A percentile compares a stretch with the other conserved stretches of the same genome.
Evolutionary conservation across 2,888 invertebrate genomes (phyloP).

Genomic region (Watsonalla cultraria): DNA sequence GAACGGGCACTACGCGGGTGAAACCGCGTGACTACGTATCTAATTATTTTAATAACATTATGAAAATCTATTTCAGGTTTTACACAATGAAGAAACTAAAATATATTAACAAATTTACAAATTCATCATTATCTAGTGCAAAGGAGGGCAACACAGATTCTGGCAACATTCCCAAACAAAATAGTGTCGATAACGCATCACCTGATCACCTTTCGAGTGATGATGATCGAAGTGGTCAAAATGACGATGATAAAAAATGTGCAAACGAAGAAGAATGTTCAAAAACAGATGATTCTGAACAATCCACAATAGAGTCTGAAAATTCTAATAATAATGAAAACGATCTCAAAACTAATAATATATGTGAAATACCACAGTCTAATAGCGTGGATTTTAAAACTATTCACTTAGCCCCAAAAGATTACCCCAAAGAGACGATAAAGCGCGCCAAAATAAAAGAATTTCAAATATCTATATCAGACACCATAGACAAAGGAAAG

Average conservation of each 20-base stretch:
- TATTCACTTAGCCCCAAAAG: slow-evolving; percentile 19
- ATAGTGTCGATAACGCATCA: too few relatives aligned
- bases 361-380: too few relatives aligned
- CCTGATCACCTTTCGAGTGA: background rate
- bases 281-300: background rate
- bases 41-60: too few relatives aligned
- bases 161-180: too few relatives aligned
- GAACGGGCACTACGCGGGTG: too few relatives aligned
- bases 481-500: slow-evolving; percentile 20
- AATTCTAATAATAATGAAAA: background rate
- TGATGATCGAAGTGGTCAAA: background rate
- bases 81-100: background rate
- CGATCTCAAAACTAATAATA: too few relatives aligned
- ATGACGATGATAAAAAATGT: background rate
- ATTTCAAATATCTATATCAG: slow-evolving; percentile 27
- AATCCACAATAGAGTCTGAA: background rate
- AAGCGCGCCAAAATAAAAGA: slow-evolving; percentile 11
- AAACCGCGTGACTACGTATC: too few relatives aligned
- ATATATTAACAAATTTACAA: background rate
- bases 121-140: background rate
- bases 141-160: background rate
- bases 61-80: too few relatives aligned
- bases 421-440: slow-evolving; percentile 19
- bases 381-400: slow-evolving; percentile 4
- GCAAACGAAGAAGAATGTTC: background rate